Conservation (phyloP, 2,113 vertebrate species). For the Orcinus orca region DNA sequence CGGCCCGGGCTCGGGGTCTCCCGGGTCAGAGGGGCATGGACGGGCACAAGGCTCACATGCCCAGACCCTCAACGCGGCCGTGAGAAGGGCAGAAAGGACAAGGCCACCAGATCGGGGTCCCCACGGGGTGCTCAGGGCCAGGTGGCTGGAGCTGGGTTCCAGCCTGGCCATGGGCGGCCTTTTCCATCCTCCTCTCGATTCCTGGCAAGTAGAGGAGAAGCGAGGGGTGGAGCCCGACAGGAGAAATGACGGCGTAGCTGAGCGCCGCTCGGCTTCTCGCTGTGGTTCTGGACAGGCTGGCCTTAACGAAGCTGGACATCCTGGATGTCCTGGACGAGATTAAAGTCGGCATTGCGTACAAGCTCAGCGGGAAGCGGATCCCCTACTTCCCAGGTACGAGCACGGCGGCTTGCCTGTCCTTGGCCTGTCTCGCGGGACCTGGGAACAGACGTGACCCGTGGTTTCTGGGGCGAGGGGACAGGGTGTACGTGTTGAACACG, state of each 20-base stretch:
- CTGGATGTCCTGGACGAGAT: constrained; percentile 95
- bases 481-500: rapidly evolving
- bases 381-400: constrained; percentile 95
- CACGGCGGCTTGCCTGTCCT: rapidly evolving
- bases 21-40: background rate
- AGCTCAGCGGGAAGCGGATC: constrained; percentile 94
- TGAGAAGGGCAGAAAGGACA: background rate
- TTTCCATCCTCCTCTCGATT: too few species aligned
- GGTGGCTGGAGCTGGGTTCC: background rate
- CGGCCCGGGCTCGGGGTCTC: background rate
- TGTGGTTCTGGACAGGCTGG: constrained; percentile 86
- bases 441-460: too few species aligned
- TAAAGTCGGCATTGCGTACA: constrained; percentile 96
- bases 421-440: too few species aligned
- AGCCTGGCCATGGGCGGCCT: rapidly evolving
- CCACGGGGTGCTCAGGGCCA: rapidly evolving
- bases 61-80: background rate
- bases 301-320: constrained; percentile 98
- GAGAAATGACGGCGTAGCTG: background rate
- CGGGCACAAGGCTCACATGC: background rate
- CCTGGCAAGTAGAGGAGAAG: background rate
- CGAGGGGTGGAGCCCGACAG: background rate
- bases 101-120: background rate
- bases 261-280: background rate
- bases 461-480: rapidly evolving